Evolutionary conservation across 2,888 invertebrate species (phyloP).

Genomic region (Ormia ochracea): DNA sequence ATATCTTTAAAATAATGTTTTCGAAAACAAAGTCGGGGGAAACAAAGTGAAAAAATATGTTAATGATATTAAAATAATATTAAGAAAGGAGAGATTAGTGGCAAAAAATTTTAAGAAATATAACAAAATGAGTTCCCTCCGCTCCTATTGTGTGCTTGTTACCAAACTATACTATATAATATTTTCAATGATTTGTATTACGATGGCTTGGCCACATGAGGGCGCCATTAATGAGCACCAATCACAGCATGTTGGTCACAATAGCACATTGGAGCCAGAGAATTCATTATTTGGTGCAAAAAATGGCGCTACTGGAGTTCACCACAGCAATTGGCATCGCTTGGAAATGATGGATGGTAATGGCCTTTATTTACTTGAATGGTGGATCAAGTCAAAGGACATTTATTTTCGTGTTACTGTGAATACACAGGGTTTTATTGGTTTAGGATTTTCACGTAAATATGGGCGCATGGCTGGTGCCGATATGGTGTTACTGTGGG

Average conservation of each 20-base stretch:
- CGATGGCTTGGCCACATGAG: conserved; percentile 49
- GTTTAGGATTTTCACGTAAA: conserved; percentile 88
- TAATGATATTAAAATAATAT: too few species aligned
- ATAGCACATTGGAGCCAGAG: neutral
- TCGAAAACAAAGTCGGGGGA: too few species aligned
- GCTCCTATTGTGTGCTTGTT: neutral
- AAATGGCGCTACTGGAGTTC: conserved; percentile 54
- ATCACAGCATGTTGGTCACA: conserved; percentile 18
- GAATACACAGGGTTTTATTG: conserved; percentile 89
- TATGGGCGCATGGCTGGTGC: conserved; percentile 86
- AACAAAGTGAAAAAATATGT: too few species aligned
- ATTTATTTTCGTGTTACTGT: conserved; percentile 89
- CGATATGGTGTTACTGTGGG: conserved; percentile 93
- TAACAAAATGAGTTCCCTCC: conserved; percentile 1
- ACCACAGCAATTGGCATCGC: conserved; percentile 74
- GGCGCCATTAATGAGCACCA: conserved; percentile 14
- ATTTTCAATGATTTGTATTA: neutral
- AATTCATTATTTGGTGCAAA: neutral
- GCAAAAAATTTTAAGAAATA: too few species aligned
- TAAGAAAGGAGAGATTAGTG: too few species aligned
- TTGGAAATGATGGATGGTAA: conserved; percentile 76
- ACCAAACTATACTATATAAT: neutral
- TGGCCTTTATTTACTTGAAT: conserved; percentile 79
- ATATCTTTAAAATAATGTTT: too few species aligned
- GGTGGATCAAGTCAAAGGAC: conserved; percentile 85